Percentiles rank a stretch among this genome's conserved stretches.
Conservation (phyloP, 2,888 invertebrate species). For the Metallyticus violacea region DNA sequence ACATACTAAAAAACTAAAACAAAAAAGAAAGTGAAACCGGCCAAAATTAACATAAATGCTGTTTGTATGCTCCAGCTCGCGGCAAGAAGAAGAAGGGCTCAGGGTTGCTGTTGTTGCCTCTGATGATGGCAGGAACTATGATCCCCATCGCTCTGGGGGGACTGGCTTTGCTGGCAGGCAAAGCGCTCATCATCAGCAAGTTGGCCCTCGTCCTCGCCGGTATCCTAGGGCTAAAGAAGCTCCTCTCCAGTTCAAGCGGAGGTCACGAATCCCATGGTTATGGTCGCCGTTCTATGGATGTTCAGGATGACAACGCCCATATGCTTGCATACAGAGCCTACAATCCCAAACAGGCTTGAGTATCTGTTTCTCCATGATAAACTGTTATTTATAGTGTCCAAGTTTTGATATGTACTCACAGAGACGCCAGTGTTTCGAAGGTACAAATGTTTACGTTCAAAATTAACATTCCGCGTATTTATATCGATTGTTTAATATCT, state of each 20-base stretch:
- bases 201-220: conserved; percentile 75
- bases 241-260: conserved; percentile 62
- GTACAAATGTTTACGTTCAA: not conserved
- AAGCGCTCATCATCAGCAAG: conserved; percentile 81
- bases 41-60: too few relatives aligned
- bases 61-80: conserved; percentile 47
- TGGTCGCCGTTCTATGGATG: conserved; percentile 32
- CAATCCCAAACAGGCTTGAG: conserved; percentile 19
- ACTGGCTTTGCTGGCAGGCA: conserved; percentile 76
- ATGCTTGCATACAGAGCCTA: conserved; percentile 64
- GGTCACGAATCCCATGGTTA: conserved; percentile 44
- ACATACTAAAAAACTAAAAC: too few relatives aligned
- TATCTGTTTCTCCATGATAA: not conserved
- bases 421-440: not conserved
- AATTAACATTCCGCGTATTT: not conserved
- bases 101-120: conserved; percentile 72
- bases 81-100: conserved; percentile 71
- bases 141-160: conserved; percentile 81
- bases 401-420: not conserved
- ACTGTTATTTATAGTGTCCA: not conserved
- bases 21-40: too few relatives aligned
- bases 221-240: conserved; percentile 81
- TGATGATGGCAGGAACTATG: conserved; percentile 76
- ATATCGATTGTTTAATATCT: not conserved
- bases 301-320: conserved; percentile 48